Base-by-base conservation (phyloP, 2,113 vertebrate genomes). In the Nothobranchius kuhntae region DNA sequence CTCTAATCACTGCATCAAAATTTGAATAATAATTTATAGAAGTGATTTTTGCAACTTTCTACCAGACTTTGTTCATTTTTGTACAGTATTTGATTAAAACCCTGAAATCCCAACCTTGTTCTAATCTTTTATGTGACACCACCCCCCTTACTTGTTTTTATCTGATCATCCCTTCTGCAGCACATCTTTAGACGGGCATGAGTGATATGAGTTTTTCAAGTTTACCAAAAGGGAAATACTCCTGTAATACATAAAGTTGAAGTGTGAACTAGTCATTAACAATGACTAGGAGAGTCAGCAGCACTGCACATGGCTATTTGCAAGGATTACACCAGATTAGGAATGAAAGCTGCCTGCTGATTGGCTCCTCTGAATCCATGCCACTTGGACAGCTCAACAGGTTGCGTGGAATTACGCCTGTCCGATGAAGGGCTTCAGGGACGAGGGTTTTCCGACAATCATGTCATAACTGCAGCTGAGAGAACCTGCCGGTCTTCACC, bases 291-390 rank as follows among this genome's bases (percentile, higher is more conserved):
- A 80, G 73, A 77, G 60, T 75, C 81, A 73, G 67, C 35, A 7
- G 30, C 17, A 47, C 44, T 65, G 74, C 71, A 79, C 68, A 50
- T 79, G 73, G 64, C 60, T 71, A 61, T 82, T 75, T 85, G 65
- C 75, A n/a, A 57, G 88, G 90, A 91, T 91, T 90, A 89, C 72
- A 6, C 58, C 80, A 68, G 89, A 77, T 90, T 86, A 87, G 58
- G 76, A 76, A 78, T 86, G 74, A 86, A 73, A 86, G 44, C 62
- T 13, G 53, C 13, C 15, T 52, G 17, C 75, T 82, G 82, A 91
- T 91, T 92, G 90, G 90, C 47, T 65, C 36, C 3, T 13, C 53
- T 71, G 62, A 68, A 80, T 86, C 80, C 85, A 82, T 81, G 83
- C 87, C 85, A 84, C 77, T 82, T 66, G 46, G 66, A 51, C 75